These are phyloP conservation scores for Antheraea pernyi DNA, from an alignment of 1,140 invertebrate genomes.

Conservation along the genomic window DNA sequence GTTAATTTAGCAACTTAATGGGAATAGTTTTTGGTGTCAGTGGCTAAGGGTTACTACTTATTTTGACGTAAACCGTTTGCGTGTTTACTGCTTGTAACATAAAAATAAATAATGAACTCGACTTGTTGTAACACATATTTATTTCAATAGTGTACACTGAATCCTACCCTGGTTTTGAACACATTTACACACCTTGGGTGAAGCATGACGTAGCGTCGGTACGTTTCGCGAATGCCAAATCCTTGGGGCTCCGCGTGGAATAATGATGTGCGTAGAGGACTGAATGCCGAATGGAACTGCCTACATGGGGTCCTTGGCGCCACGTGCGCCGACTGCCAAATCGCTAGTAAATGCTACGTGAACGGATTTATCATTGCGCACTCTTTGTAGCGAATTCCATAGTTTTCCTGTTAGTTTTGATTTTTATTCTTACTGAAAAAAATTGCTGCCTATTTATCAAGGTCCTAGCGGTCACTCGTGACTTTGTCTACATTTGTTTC, in stretches of 20 bases:
- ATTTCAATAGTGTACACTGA: neutral
- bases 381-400: constrained; percentile 22
- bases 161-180: constrained; percentile 24
- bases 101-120: too few relatives aligned
- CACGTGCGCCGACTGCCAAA: constrained; percentile 26
- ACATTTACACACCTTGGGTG: constrained; percentile 33
- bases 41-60: too few relatives aligned
- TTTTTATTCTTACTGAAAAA: constrained; percentile 10
- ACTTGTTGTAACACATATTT: neutral
- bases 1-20: too few relatives aligned
- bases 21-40: too few relatives aligned
- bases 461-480: too few relatives aligned
- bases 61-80: too few relatives aligned
- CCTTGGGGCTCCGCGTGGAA: constrained; percentile 19
- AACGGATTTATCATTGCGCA: constrained; percentile 30
- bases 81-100: too few relatives aligned
- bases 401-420: constrained; percentile 15
- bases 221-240: constrained; percentile 40
- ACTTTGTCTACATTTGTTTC: too few relatives aligned
- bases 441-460: too few relatives aligned
- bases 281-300: constrained; percentile 27
- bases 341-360: constrained; percentile 20
- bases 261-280: constrained; percentile 28
- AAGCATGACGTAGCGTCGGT: constrained; percentile 43
- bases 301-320: constrained; percentile 28